Evolutionary conservation across 1,140 invertebrate genomes (phyloP).

Genomic region (Dufourea novaeangliae): DNA sequence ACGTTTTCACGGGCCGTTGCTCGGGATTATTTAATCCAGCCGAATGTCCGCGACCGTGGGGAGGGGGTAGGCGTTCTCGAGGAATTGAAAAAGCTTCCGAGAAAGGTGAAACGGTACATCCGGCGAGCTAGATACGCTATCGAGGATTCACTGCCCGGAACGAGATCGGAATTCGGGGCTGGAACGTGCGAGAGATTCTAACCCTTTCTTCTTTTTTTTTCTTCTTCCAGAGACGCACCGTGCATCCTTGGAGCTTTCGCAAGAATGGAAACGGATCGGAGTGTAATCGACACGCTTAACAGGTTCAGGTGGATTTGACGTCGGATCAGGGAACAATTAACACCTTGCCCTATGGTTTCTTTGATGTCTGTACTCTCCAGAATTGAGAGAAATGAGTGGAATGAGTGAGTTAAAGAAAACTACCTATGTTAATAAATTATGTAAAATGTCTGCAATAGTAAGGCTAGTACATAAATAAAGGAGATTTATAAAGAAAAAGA

Average conservation of each 20-base stretch:
- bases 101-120: slow-evolving; percentile 47
- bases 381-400: too few species aligned
- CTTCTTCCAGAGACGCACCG: too few species aligned
- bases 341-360: too few species aligned
- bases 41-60: slow-evolving; percentile 50
- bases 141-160: slow-evolving; percentile 34
- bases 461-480: too few species aligned
- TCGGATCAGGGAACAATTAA: too few species aligned
- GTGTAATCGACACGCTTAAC: neutral
- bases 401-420: too few species aligned
- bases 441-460: too few species aligned
- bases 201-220: neutral
- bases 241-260: neutral
- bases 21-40: slow-evolving; percentile 61
- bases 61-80: slow-evolving; percentile 35
- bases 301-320: too few species aligned
- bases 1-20: slow-evolving; percentile 49
- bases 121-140: slow-evolving; percentile 21
- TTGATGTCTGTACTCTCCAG: too few species aligned
- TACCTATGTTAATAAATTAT: too few species aligned
- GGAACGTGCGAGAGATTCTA: neutral
- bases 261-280: neutral
- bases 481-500: too few species aligned
- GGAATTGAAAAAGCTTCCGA: slow-evolving; percentile 61
- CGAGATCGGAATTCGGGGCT: slow-evolving; percentile 33